Conservation (phyloP, 1,140 invertebrate genomes). For the Arctopsyche grandis region DNA sequence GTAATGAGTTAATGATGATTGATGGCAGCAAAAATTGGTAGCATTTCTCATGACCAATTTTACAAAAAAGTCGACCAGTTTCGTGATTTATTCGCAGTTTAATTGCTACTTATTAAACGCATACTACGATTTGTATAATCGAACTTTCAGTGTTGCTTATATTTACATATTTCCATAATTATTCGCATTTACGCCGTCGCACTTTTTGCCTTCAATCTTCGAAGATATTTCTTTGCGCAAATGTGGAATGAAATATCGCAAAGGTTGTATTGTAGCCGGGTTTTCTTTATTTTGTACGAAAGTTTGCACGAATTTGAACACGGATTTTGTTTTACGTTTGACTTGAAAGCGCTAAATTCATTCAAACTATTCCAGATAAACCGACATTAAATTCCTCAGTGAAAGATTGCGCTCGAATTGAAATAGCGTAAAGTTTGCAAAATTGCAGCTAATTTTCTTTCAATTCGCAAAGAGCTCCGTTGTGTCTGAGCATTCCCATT, state of each 20-base stretch:
- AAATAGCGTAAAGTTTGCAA: background rate
- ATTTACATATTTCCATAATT: no score
- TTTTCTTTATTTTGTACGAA: background rate
- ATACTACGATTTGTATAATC: background rate
- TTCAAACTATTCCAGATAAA: background rate
- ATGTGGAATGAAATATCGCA: background rate
- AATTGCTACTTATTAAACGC: conserved; percentile 21
- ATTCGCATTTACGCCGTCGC: no score
- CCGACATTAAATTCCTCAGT: conserved; percentile 19
- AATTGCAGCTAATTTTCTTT: conserved; percentile 26
- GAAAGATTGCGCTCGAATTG: conserved; percentile 22
- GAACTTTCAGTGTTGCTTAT: no score
- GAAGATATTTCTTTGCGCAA: background rate
- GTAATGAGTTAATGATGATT: conserved; percentile 23
- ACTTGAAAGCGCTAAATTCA: background rate
- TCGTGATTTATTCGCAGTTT: conserved; percentile 22
- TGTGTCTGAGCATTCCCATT: background rate
- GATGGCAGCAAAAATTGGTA: background rate
- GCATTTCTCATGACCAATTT: background rate
- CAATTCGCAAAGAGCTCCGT: background rate
- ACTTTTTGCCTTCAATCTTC: no score
- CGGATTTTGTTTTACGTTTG: background rate
- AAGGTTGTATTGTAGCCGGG: background rate
- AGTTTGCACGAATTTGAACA: background rate
- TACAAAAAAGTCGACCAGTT: background rate